phyloP scores from a whole-genome alignment of 2,113 vertebrate genomes.

The Tringa solitaria region DNA sequence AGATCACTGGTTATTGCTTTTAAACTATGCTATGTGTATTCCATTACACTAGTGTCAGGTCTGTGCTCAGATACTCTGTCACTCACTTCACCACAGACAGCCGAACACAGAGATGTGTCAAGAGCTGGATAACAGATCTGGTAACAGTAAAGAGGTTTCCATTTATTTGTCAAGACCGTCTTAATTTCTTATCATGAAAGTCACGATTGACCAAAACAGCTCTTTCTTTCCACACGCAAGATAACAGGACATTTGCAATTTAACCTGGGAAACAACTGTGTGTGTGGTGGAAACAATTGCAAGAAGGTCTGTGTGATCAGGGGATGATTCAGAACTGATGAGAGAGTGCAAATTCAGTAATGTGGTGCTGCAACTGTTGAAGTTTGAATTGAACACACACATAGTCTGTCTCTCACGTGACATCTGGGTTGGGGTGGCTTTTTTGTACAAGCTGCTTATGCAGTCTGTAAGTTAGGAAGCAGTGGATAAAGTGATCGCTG shows the following conservation, averaged over 20 bases:
- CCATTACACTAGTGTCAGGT: background rate
- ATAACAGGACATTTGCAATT: background rate
- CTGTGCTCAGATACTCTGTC: background rate
- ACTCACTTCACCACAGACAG: background rate
- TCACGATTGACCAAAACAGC: background rate
- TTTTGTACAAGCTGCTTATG: background rate
- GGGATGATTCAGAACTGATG: background rate
- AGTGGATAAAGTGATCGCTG: background rate
- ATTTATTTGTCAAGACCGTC: background rate
- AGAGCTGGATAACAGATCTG: background rate
- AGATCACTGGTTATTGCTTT: background rate
- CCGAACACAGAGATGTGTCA: background rate
- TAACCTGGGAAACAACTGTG: background rate
- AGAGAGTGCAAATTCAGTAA: background rate
- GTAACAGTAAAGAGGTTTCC: background rate
- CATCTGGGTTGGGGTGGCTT: background rate
- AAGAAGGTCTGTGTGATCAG: background rate
- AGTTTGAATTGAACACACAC: background rate
- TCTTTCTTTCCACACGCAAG: background rate
- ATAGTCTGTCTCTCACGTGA: accelerated
- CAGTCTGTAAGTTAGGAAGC: background rate
- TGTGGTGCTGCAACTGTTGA: background rate
- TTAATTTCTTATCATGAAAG: background rate
- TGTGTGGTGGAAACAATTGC: background rate
- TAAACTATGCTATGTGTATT: background rate